Base-by-base conservation (phyloP, 1,140 invertebrate genomes). In the Telenomus remus region DNA sequence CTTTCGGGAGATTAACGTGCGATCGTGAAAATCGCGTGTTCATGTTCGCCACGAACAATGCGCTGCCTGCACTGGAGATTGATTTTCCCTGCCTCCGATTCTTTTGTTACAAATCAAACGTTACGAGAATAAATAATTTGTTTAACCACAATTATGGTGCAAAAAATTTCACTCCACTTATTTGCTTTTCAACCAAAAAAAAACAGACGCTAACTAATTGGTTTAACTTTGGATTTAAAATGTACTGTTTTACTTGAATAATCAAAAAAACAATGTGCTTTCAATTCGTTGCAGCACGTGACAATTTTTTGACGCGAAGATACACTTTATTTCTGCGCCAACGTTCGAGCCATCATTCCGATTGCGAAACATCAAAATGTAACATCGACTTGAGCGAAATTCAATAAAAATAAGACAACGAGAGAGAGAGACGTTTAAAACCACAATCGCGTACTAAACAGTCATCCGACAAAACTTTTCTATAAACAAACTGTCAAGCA, bases 1-100 rank as follows among this genome's bases (percentile, higher is more conserved):
- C 63, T 74, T 74, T 19, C 46, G 33, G 42, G 42, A 68, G 71
- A 74, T 74, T 74, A 74, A 74, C 63, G 68, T 68, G 63, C n/a
- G 63, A 68, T 74, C 63, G 71, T 57, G 56, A 74, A 74, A 68
- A 68, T 74, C 71, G 51, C 57, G 37, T 60, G 49, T 61, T 57
- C 70, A 60, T 16, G 61, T 55, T 65, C 61, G 37, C 54, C 56
- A 54, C 50, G 70, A 50, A 59, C 54, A 54, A 60, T 64, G 43
- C 64, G 54, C 51, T 64, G 54, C 33, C 27, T 35, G 60, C 10
- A 47, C 47, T 19, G 12, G 34, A 65, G 60, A 72, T 64, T 34
- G 16, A 51, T 16, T 63, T 44, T 61, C 54, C n/a, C 33, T 9
- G 5, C 39, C 33, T 11, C 1, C 10, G 27, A 9, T 27, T 13